These are phyloP conservation scores for Atherix ibis DNA, from an alignment of 2,888 invertebrate species.

Conservation along the genomic window DNA sequence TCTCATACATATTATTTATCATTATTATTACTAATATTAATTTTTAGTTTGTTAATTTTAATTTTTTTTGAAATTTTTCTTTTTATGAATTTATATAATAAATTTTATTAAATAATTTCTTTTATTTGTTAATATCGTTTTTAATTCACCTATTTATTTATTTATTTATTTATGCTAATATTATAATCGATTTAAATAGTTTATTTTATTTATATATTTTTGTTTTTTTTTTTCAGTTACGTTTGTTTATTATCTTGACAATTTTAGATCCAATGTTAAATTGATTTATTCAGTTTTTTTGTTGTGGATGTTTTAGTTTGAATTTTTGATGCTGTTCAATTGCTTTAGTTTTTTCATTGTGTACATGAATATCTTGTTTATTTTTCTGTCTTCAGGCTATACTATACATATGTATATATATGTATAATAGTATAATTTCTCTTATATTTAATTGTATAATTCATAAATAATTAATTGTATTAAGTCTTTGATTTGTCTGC, in stretches of 20 bases:
- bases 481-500: conserved; percentile 13
- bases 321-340: conserved; percentile 2
- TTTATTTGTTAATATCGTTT: no score
- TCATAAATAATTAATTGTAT: conserved; percentile 6
- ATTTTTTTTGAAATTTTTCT: conserved; percentile 2
- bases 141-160: no score
- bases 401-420: no score
- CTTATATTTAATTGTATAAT: conserved; percentile 2
- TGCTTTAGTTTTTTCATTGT: conserved; percentile 3
- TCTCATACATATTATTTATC: conserved; percentile 3
- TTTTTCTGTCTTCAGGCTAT: no score
- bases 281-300: no score
- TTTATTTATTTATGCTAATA: no score
- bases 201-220: no score
- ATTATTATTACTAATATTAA: conserved; percentile 5
- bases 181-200: no score
- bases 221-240: background rate
- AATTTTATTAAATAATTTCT: background rate
- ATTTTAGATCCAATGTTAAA: no score
- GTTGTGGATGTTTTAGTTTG: conserved; percentile 1
- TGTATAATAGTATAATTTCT: background rate
- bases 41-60: conserved; percentile 2
- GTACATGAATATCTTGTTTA: background rate
- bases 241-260: background rate
- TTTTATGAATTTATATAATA: background rate